Percentiles rank a stretch among this genome's conserved stretches.
Conservation (phyloP, 2,797 vertebrate genomes). For the Toxotes lorentzi region DNA sequence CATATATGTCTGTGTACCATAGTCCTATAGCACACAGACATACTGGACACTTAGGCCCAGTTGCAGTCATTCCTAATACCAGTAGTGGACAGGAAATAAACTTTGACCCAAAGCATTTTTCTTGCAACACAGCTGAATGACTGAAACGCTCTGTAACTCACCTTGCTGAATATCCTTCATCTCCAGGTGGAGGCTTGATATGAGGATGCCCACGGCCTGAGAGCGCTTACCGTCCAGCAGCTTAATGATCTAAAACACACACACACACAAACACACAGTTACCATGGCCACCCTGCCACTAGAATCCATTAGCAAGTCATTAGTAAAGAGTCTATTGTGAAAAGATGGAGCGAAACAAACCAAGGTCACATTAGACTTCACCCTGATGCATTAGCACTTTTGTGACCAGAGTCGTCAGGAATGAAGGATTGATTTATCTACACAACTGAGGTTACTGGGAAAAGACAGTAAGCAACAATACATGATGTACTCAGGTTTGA, state of each 20-base stretch:
- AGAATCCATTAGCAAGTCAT: conserved; percentile 59
- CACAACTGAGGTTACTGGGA: background rate
- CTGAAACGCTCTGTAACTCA: conserved; percentile 67
- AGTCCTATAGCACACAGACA: no score
- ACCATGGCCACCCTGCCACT: conserved; percentile 49
- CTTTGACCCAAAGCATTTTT: background rate
- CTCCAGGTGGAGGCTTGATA: conserved; percentile 98
- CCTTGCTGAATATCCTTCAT: conserved; percentile 98
- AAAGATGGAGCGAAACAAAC: conserved; percentile 22
- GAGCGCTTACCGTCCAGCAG: conserved; percentile 95
- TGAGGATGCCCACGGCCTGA: conserved; percentile 97
- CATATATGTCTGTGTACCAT: background rate
- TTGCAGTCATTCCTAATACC: background rate
- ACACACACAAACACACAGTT: conserved; percentile 36
- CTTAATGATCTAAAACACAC: conserved; percentile 90
- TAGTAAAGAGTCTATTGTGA: conserved; percentile 23
- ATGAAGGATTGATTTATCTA: background rate
- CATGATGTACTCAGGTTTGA: background rate
- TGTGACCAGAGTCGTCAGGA: conserved; percentile 10
- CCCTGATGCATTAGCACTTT: background rate
- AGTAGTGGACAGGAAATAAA: background rate
- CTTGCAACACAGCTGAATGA: background rate
- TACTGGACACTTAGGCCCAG: background rate
- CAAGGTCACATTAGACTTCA: background rate
- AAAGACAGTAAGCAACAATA: background rate